A percentile compares a stretch with the other conserved stretches of the same genome.
Conservation (phyloP, 53 echinoderm and acorn worm genomes). For the Holothuria scabra region DNA sequence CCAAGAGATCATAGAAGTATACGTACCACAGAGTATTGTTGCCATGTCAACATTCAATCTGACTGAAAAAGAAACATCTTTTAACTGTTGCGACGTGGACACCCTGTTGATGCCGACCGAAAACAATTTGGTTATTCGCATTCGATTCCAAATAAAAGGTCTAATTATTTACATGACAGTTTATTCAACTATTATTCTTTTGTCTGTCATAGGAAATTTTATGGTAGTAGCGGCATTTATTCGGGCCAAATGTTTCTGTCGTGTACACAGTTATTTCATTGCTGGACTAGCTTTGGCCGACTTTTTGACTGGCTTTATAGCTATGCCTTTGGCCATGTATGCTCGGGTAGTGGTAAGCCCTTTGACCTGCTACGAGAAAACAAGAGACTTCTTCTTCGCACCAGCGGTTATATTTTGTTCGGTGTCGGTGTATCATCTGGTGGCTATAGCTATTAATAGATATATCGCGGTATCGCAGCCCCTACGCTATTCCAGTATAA, state of each 20-base stretch:
- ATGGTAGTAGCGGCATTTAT: conserved; percentile 14
- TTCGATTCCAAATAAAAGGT: neutral
- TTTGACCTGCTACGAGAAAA: conserved; percentile 1
- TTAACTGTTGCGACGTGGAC: no score
- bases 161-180: conserved; percentile 1
- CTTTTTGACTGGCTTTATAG: conserved; percentile 22
- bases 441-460: conserved; percentile 17
- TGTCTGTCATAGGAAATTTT: conserved; percentile 21
- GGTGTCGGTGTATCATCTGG: conserved; percentile 11
- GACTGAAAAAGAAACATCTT: no score
- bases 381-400: conserved; percentile 22
- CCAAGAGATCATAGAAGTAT: no score
- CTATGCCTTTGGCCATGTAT: conserved; percentile 30
- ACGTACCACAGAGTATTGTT: no score
- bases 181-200: neutral
- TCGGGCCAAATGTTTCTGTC: neutral
- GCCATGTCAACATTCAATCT: no score
- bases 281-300: conserved; percentile 29
- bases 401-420: conserved; percentile 21
- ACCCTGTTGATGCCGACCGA: no score
- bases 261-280: conserved; percentile 31
- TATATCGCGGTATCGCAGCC: conserved; percentile 23
- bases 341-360: conserved; percentile 10
- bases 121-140: no score
- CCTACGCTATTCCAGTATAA: conserved; percentile 6